Percentiles rank a stretch among this genome's conserved stretches.
Evolutionary conservation across 2,797 vertebrate genomes (phyloP).

Genomic region (Galago senegalensis): DNA sequence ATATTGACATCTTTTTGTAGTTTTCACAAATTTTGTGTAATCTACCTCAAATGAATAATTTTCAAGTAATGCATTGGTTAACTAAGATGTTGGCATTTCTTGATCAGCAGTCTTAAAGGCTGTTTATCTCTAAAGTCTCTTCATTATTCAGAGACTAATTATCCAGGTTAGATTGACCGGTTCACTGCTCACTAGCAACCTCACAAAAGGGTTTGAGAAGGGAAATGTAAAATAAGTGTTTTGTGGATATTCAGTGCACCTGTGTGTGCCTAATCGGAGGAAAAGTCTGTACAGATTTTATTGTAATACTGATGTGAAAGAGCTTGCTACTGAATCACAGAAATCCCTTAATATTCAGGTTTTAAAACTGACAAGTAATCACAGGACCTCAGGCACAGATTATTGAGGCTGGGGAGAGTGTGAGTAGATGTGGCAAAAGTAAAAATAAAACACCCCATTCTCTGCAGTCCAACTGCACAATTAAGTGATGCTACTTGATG

Average conservation of each 20-base stretch:
- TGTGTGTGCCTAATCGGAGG: conserved; percentile 37
- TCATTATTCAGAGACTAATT: conserved; percentile 72
- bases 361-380: conserved; percentile 47
- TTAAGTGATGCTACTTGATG: conserved; percentile 28
- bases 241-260: not conserved
- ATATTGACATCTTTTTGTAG: conserved; percentile 77
- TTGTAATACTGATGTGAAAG: not conserved
- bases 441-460: not conserved
- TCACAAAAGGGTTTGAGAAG: conserved; percentile 59
- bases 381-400: conserved; percentile 73
- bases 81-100: conserved; percentile 72
- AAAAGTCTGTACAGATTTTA: not conserved
- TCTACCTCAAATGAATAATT: conserved; percentile 83
- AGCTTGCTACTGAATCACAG: conserved; percentile 65
- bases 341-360: conserved; percentile 75
- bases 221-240: not conserved
- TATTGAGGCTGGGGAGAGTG: not conserved
- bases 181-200: conserved; percentile 82
- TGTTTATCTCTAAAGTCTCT: conserved; percentile 73
- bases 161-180: conserved; percentile 82
- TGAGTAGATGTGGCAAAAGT: not conserved
- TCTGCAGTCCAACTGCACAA: conserved; percentile 4
- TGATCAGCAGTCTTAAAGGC: conserved; percentile 68
- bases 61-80: conserved; percentile 73
- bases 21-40: conserved; percentile 77